Evolutionary conservation across 2,888 invertebrate species (phyloP).

Genomic region (Aspidiotus destructor): DNA sequence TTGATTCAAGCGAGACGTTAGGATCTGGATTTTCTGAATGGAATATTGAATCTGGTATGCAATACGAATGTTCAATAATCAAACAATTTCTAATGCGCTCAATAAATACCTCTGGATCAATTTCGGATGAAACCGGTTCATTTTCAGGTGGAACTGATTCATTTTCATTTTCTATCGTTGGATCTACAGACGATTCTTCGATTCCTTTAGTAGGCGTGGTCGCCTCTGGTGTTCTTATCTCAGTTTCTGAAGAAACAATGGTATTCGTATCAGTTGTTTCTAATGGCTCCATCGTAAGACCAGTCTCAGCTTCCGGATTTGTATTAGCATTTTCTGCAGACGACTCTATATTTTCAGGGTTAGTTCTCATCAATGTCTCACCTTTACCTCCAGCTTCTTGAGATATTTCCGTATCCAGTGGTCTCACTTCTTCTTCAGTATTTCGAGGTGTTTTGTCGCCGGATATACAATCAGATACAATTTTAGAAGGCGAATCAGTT

Average conservation of each 20-base stretch:
- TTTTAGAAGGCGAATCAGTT: neutral
- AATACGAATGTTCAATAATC: conserved; percentile 25
- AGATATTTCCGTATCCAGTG: neutral
- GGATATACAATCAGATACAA: neutral
- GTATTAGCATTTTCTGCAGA: neutral
- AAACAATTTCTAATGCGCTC: conserved; percentile 11
- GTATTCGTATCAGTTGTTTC: no score
- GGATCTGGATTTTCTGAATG: conserved; percentile 10
- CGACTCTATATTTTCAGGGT: neutral
- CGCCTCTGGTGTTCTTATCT: neutral
- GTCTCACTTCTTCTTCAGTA: neutral
- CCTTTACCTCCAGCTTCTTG: no score
- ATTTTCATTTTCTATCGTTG: no score
- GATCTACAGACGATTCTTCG: neutral
- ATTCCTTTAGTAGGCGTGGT: no score
- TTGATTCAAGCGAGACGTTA: conserved; percentile 1
- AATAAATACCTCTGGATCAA: neutral
- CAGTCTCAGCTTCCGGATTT: neutral
- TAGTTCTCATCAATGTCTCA: neutral
- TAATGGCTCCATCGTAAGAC: neutral
- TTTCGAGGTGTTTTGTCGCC: neutral
- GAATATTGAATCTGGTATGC: conserved; percentile 23
- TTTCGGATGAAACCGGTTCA: neutral
- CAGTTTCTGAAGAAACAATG: no score
- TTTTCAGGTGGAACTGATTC: neutral